Conservation (phyloP, 2,113 vertebrate species). For the Xiphorhynchus elegans region DNA sequence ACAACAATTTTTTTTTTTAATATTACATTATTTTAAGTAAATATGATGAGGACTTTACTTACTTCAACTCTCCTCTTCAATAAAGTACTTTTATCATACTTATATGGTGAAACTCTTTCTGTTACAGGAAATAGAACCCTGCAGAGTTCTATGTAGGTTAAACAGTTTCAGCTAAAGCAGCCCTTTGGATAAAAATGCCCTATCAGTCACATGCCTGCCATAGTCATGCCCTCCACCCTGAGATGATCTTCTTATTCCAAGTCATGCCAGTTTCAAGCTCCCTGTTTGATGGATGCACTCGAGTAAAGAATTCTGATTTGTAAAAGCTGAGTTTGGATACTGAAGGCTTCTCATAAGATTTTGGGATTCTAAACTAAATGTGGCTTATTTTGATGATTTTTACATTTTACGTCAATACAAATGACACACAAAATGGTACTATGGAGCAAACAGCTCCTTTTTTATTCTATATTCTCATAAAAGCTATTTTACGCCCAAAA, state of each 20-base stretch:
- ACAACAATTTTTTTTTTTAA: neutral
- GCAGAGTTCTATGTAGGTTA: neutral
- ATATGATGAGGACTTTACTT: neutral
- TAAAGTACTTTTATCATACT: neutral
- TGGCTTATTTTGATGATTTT: neutral
- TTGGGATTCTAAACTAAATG: neutral
- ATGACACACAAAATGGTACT: neutral
- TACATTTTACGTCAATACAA: neutral
- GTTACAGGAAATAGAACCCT: neutral
- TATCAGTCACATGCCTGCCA: neutral
- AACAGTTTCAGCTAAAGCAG: neutral
- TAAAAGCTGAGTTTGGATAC: neutral
- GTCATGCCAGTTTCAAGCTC: neutral
- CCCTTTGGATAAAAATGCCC: neutral
- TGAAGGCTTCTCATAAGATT: neutral
- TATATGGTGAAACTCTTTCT: neutral
- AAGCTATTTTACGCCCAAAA: neutral
- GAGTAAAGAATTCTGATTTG: neutral
- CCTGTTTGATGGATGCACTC: neutral
- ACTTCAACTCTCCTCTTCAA: neutral
- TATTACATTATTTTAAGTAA: neutral
- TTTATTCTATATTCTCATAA: neutral
- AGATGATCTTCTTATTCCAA: neutral
- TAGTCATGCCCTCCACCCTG: neutral
- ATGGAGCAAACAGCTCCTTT: neutral